Evolutionary conservation across 1,140 invertebrate genomes (phyloP), one percentile per base, ranked within the genome.

Genomic region (Halyomorpha halys): DNA sequence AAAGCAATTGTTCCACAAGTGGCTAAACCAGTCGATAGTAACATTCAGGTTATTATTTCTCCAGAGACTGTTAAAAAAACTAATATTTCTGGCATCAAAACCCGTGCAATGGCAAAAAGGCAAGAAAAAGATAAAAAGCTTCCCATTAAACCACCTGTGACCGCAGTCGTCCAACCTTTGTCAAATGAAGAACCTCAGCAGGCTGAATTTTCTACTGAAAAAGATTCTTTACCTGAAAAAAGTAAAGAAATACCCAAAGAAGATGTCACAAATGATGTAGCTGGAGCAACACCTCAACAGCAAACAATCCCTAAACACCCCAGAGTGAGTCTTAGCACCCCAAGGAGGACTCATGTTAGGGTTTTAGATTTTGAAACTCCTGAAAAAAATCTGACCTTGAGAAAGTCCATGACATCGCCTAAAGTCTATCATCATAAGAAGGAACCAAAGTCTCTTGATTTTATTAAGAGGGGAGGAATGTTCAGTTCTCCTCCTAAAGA

Each of bases 291-390:
- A 14, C 62, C 62, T 39, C 4, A 54, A 39, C 62, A 64, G 30
- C 18, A 59, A 21, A 14, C 14, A 54, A 23, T 39, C 23, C 13
- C n/a, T 4, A 27, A 54, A 18, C 27, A 44, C 2, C 51, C 51
- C 4, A 44, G 61, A n/a, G 3, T 66, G 3, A 66, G 61, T 44
- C 34, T 66, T 13, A 66, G 51, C 18, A 53, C 65, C 11, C 65
- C 65, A 23, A 45, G 65, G 14, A 66, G 59, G 49, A 45, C 18
- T 44, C 65, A 66, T 49, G 44, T 66, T 1, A 53, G 65, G 19
- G 51, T 54, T 4, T 59, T 66, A 21, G 65, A 66, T 19, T 66
- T 66, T 27, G 21, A 44, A 56, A 66, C 65, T 30, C 65, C 65
- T 59, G 44, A 23, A 11, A 66, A 63, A 60, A 54, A 18, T 34